Evolutionary conservation across 2,888 invertebrate genomes (phyloP).

Genomic region (Tinea semifulvella): DNA sequence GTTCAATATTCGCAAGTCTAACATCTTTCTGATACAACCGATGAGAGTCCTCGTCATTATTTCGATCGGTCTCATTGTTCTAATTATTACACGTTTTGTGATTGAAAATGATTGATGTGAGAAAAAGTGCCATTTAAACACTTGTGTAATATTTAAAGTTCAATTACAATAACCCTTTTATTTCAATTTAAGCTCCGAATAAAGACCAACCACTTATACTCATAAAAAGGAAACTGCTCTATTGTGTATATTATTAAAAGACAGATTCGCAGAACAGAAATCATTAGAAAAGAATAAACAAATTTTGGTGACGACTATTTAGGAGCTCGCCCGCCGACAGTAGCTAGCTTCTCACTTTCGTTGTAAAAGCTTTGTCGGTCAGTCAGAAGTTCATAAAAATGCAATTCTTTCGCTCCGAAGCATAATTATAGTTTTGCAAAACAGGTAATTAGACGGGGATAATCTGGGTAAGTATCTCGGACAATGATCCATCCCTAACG

Average conservation of each 20-base stretch:
- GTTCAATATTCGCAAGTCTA: constrained; percentile 29
- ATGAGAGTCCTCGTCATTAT: constrained; percentile 5
- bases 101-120: background rate
- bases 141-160: constrained; percentile 2
- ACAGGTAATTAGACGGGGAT: constrained; percentile 58
- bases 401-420: constrained; percentile 30
- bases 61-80: constrained; percentile 5
- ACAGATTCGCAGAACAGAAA: background rate
- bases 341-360: constrained; percentile 26
- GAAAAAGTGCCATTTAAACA: constrained; percentile 5
- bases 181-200: background rate
- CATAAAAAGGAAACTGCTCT: background rate
- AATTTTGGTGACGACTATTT: background rate
- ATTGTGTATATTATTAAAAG: background rate
- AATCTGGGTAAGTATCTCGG: constrained; percentile 45
- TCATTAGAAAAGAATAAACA: background rate
- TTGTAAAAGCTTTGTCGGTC: constrained; percentile 26
- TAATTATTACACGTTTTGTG: constrained; percentile 3
- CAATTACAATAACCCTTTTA: background rate
- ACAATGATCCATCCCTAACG: constrained; percentile 33
- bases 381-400: constrained; percentile 32
- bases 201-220: background rate
- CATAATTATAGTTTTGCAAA: constrained; percentile 50
- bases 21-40: constrained; percentile 41
- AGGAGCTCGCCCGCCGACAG: background rate